A percentile compares a stretch with the other conserved stretches of the same genome.
Conservation (phyloP, 2,113 vertebrate species). For the Egretta garzetta region DNA sequence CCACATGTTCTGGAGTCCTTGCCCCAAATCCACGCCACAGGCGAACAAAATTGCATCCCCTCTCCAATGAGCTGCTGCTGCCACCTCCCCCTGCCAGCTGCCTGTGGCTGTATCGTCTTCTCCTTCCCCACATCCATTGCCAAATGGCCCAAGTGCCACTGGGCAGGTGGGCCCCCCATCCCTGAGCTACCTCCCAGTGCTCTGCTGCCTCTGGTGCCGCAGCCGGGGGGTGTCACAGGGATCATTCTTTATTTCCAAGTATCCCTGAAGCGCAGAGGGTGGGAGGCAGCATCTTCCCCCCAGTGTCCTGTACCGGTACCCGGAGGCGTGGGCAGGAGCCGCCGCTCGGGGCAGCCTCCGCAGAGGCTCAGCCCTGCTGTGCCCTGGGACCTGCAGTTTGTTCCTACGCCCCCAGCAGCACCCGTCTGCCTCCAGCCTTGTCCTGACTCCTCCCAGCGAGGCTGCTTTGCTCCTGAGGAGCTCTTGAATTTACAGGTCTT, state of each 20-base stretch:
- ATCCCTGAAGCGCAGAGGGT: rapidly evolving
- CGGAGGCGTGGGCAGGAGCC: rapidly evolving
- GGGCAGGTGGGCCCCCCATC: not conserved
- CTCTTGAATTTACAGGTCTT: not conserved
- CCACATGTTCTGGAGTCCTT: too few relatives aligned
- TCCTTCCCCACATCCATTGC: rapidly evolving
- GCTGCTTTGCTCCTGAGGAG: not conserved
- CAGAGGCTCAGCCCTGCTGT: not conserved
- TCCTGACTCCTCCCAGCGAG: not conserved
- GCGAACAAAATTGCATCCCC: not conserved
- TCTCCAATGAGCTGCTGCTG: not conserved
- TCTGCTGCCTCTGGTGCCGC: rapidly evolving
- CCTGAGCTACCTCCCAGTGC: too few relatives aligned
- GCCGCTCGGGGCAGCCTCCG: not conserved
- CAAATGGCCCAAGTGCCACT: not conserved
- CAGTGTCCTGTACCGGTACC: rapidly evolving
- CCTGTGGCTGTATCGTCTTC: rapidly evolving
- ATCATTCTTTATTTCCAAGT: rapidly evolving
- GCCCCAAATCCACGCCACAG: not conserved
- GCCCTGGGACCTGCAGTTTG: rapidly evolving
- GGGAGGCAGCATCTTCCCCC: not conserved
- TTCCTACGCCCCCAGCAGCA: not conserved
- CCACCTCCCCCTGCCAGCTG: not conserved
- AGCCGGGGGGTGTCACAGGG: not conserved
- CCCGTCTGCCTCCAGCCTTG: not conserved